Evolutionary conservation across 2,113 vertebrate genomes (phyloP).

Genomic region (Brevimyrus niger): DNA sequence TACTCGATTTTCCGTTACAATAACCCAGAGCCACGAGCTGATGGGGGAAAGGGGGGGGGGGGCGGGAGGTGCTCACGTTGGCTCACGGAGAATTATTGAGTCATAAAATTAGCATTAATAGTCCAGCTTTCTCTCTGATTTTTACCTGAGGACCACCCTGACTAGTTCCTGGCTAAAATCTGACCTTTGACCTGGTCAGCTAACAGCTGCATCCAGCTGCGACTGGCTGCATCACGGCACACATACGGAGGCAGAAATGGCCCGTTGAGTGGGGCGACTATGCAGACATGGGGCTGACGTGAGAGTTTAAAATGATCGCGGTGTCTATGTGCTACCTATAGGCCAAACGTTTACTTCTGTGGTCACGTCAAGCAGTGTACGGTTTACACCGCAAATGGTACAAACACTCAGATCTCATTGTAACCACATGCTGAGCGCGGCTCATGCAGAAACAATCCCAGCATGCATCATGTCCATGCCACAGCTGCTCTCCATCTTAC

Average conservation of each 20-base stretch:
- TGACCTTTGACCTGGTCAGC: neutral
- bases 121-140: neutral
- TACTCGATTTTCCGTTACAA: slow-evolving; percentile 9
- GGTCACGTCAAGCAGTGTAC: neutral
- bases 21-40: slow-evolving; percentile 2
- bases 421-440: neutral
- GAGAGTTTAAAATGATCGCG: neutral
- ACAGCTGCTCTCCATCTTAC: neutral
- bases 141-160: neutral
- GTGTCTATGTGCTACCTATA: neutral
- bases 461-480: neutral
- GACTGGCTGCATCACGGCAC: neutral
- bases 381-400: neutral
- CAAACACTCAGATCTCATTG: neutral
- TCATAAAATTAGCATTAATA: neutral
- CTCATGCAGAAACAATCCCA: neutral
- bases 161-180: neutral
- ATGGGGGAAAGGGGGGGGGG: neutral
- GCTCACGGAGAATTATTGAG: neutral
- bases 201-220: neutral
- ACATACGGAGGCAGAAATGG: neutral
- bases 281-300: neutral
- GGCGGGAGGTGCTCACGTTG: neutral
- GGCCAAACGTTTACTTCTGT: neutral
- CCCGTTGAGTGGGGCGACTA: neutral